A percentile compares a stretch with the other conserved stretches of the same genome.
Evolutionary conservation across 1,140 invertebrate species (phyloP).

Genomic region (Helicoverpa zea): DNA sequence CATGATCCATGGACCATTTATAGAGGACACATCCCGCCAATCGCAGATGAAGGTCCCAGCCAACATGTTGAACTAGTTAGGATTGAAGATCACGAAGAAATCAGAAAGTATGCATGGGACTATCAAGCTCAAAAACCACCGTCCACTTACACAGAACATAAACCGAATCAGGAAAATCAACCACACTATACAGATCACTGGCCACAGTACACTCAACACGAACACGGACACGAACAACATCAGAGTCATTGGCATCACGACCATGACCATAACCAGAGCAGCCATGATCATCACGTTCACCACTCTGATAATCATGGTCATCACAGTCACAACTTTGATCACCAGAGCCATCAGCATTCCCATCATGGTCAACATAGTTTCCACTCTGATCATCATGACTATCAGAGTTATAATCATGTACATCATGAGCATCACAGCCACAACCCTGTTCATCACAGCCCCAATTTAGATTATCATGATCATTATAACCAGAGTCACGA

Average conservation of each 20-base stretch:
- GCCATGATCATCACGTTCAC: conserved; percentile 43
- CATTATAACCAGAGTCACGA: conserved; percentile 16
- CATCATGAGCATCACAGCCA: conserved; percentile 42
- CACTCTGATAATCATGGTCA: conserved; percentile 36
- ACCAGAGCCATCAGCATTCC: background rate
- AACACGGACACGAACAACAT: conserved; percentile 17
- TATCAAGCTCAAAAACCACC: conserved; percentile 57
- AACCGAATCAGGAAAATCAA: conserved; percentile 23
- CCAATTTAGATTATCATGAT: conserved; percentile 5
- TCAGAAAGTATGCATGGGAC: conserved; percentile 75
- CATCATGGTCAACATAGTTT: background rate
- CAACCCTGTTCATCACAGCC: conserved; percentile 39
- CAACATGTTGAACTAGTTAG: conserved; percentile 50
- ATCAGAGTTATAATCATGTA: conserved; percentile 44
- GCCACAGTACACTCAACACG: conserved; percentile 24
- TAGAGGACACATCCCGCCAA: conserved; percentile 73
- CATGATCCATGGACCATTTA: conserved; percentile 88
- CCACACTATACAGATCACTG: conserved; percentile 40
- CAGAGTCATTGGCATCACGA: conserved; percentile 19
- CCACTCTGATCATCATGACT: conserved; percentile 20
- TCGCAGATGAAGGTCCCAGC: conserved; percentile 46
- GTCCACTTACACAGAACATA: conserved; percentile 18
- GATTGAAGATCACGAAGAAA: conserved; percentile 64
- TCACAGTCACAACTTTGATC: conserved; percentile 19
- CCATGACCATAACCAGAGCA: conserved; percentile 38